Conservation (phyloP, 2,113 vertebrate species). For the Balaeniceps rex region DNA sequence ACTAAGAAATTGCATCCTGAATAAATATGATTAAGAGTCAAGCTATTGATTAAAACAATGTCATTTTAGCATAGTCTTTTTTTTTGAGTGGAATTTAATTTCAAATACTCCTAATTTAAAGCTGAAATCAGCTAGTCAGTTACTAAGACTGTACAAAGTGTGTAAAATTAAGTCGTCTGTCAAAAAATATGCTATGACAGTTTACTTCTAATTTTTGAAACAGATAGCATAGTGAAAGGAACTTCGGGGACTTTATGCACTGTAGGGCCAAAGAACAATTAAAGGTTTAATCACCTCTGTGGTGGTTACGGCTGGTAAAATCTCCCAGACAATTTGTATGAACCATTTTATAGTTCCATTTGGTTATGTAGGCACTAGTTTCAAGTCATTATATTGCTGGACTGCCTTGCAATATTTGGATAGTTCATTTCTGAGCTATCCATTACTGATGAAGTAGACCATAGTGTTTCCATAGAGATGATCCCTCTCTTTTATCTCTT, state of each 20-base stretch:
- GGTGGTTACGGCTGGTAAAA: not conserved
- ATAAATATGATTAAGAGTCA: not conserved
- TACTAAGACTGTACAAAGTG: not conserved
- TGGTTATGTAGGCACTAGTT: conserved; percentile 4
- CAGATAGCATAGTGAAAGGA: not conserved
- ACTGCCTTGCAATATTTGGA: conserved; percentile 25
- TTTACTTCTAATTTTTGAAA: not conserved
- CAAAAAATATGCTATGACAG: not conserved
- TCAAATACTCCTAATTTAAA: not conserved
- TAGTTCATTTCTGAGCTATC: conserved; percentile 17
- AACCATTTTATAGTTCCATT: conserved; percentile 8
- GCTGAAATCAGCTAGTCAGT: not conserved
- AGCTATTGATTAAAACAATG: not conserved
- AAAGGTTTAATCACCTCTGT: not conserved
- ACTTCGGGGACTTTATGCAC: not conserved
- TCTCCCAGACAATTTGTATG: not conserved
- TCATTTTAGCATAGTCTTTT: not conserved
- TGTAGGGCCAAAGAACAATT: not conserved
- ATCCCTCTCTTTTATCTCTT: conserved; percentile 24
- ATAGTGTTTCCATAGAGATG: conserved; percentile 54
- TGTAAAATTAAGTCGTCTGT: not conserved
- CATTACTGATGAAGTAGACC: not conserved
- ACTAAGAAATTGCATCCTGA: not conserved
- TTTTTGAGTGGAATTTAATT: not conserved
- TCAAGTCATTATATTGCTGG: conserved; percentile 1